Evolutionary conservation across 2,888 invertebrate genomes (phyloP), one percentile per base, ranked within the genome.

Genomic region (Lycophotia porphyrea): DNA sequence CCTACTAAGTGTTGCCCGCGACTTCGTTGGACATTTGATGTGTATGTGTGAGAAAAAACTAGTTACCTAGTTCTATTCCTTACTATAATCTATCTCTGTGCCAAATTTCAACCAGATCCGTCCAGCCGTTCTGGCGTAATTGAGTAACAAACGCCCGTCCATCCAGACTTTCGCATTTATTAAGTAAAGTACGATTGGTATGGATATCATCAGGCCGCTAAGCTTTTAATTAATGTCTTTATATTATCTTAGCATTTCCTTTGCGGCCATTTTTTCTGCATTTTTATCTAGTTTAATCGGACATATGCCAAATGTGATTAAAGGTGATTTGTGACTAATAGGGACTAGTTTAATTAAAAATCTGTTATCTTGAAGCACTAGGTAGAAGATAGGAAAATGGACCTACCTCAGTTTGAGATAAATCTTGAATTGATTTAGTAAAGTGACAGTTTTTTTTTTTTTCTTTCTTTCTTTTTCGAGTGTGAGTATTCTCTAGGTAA

Each of bases 201-300:
- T 39, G 39, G 5, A 34, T 31, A 34, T 39, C 52, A 68, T 71
- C 73, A 39, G n/a, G 47, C 49, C 31, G 31, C 39, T 15, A 58
- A 21, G 72, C 68, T 71, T 80, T 76, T n/a, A 83, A 80, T 80
- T 63, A 58, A 79, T 82, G 75, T 18, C 49, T 80, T 74, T 52
- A 72, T 39, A 76, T 83, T 76, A 80, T 80, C 71, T 63, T 1
- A n/a, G 24, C 15, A 73, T 55, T 71, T 84, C 68, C 73, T 71
- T 71, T 60, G 79, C 70, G 34, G 79, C 0, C 0, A 42, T 64
- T 73, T 82, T 75, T 79, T 67, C 49, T 27, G 31, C 42, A 63
- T 8, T 63, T 60, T 73, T 68, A 74, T 81, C 82, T 39, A 15
- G 27, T 69, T 63, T n/a, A 47, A 82, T 82, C 83, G 31, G 63